These are phyloP conservation scores for Artemia sp. DNA, from an alignment of 2,888 invertebrate genomes.

Conservation along the genomic window DNA sequence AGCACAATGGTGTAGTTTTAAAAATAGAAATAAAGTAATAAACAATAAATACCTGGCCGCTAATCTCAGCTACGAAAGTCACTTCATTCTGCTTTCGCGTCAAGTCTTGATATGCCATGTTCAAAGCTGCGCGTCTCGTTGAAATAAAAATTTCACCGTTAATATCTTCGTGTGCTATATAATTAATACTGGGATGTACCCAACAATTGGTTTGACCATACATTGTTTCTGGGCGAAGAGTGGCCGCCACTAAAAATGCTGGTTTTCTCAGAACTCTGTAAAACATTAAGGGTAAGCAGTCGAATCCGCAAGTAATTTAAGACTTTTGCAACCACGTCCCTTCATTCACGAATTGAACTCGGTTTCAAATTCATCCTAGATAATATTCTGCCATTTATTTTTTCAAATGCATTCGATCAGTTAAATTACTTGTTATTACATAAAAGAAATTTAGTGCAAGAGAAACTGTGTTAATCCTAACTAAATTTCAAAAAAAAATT, in stretches of 20 bases:
- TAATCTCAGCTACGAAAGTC: constrained; percentile 48
- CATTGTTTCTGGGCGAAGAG: constrained; percentile 97
- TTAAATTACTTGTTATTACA: too few species aligned
- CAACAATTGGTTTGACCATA: constrained; percentile 99
- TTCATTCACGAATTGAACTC: too few species aligned
- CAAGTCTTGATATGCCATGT: constrained; percentile 90
- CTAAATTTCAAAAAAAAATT: too few species aligned
- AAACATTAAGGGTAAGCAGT: constrained; percentile 23
- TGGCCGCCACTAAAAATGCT: constrained; percentile 84
- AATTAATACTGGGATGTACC: constrained; percentile 85
- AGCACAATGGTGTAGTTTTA: not conserved
- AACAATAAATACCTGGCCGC: constrained; percentile 41
- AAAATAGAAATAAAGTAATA: not conserved
- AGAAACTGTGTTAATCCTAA: too few species aligned
- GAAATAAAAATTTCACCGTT: constrained; percentile 64
- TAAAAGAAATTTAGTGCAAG: too few species aligned
- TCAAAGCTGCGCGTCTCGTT: constrained; percentile 71
- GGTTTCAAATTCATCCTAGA: too few species aligned
- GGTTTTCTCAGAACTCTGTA: constrained; percentile 40
- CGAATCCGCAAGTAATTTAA: too few species aligned
- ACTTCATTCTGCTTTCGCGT: constrained; percentile 60
- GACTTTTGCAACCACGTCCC: too few species aligned
- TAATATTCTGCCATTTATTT: too few species aligned
- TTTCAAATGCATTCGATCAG: too few species aligned
- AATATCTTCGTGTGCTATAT: constrained; percentile 62